phyloP scores from a whole-genome alignment of 2,113 vertebrate genomes.

The Takifugu flavidus region DNA sequence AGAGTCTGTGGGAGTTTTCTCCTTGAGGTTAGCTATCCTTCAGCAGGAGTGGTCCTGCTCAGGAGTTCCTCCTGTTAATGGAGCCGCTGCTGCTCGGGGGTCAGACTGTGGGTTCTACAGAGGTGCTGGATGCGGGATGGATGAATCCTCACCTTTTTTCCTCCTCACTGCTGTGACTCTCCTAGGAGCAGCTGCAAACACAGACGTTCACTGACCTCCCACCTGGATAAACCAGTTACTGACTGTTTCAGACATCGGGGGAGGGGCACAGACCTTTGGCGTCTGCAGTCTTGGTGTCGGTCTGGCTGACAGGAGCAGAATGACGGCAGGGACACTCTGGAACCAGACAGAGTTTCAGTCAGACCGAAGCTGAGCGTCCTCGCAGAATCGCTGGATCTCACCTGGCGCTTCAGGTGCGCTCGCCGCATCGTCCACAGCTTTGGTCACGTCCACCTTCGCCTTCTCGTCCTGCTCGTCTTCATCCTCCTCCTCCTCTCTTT shows the following conservation, averaged over 20 bases:
- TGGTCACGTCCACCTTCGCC: conserved; percentile 46
- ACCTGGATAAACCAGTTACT: too few relatives aligned
- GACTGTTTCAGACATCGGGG: neutral
- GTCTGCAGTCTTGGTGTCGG: neutral
- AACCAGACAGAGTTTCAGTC: neutral
- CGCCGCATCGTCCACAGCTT: conserved; percentile 38
- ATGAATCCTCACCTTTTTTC: conserved; percentile 46
- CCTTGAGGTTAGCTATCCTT: too few relatives aligned
- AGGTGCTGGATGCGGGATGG: too few relatives aligned
- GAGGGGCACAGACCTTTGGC: conserved; percentile 43
- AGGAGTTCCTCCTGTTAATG: too few relatives aligned
- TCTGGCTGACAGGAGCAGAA: conserved; percentile 21
- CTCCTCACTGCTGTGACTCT: conserved; percentile 48
- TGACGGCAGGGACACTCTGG: conserved; percentile 59
- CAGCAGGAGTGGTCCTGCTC: too few relatives aligned
- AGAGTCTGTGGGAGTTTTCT: neutral
- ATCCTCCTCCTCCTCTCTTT: conserved; percentile 46
- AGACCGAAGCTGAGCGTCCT: neutral
- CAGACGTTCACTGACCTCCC: neutral
- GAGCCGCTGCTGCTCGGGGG: too few relatives aligned
- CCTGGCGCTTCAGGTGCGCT: conserved; percentile 27
- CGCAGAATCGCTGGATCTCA: conserved; percentile 8
- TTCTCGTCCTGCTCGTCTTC: conserved; percentile 39
- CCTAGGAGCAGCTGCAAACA: conserved; percentile 37
- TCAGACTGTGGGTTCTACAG: too few relatives aligned